phyloP scores from a whole-genome alignment of 2,888 invertebrate species.

The Trissolcus japonicus region DNA sequence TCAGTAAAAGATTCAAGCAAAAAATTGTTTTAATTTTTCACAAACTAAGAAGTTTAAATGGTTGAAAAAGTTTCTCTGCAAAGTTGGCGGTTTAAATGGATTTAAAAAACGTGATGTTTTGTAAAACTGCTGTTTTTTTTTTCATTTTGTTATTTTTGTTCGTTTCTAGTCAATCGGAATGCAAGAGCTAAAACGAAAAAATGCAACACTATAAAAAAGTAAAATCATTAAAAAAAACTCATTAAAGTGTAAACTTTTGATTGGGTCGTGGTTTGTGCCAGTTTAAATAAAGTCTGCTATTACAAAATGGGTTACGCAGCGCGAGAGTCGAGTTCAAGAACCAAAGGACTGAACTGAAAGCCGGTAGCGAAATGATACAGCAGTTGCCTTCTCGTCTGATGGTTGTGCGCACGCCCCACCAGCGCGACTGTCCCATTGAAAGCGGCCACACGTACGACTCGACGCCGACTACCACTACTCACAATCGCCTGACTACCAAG shows the following conservation, averaged over 20 bases:
- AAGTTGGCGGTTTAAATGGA: too few relatives aligned
- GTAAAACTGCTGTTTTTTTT: too few relatives aligned
- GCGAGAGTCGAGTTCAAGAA: constrained; percentile 67
- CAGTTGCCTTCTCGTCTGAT: constrained; percentile 66
- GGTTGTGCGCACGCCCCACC: constrained; percentile 62
- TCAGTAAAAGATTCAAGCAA: too few relatives aligned
- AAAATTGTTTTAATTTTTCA: too few relatives aligned
- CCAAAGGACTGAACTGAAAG: constrained; percentile 60
- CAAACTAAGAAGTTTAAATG: too few relatives aligned
- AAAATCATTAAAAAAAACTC: not conserved
- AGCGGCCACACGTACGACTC: constrained; percentile 68
- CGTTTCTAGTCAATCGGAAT: too few relatives aligned
- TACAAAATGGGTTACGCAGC: constrained; percentile 76
- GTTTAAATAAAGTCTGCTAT: constrained; percentile 74
- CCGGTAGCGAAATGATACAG: constrained; percentile 72
- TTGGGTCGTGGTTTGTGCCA: constrained; percentile 69
- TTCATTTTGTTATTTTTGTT: too few relatives aligned
- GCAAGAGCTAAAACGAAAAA: too few relatives aligned
- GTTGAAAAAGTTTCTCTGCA: too few relatives aligned
- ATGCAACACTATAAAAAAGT: too few relatives aligned
- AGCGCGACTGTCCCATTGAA: constrained; percentile 69
- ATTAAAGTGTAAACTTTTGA: constrained; percentile 38
- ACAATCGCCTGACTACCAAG: constrained; percentile 60
- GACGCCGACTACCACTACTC: constrained; percentile 63
- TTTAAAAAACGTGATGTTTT: too few relatives aligned